Evolutionary conservation across 1,140 invertebrate genomes (phyloP), one percentile per base, ranked within the genome.

Genomic region (Tetramorium parvispinum): DNA sequence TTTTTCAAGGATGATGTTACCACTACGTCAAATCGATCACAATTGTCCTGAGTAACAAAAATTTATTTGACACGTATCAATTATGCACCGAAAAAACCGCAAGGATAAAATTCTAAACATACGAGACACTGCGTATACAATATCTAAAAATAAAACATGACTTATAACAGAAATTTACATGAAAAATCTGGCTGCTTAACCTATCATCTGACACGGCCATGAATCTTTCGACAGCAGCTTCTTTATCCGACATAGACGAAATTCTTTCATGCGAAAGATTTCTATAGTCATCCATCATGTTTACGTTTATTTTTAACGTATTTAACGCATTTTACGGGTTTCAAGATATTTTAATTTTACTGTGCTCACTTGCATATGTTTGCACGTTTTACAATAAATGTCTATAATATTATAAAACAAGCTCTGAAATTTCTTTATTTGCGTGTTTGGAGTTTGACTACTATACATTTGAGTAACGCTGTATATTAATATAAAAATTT

Each of bases 141-240:
- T 70, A 66, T 53, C 13, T 57, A 40, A 83, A 83, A 55, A 70
- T 70, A 43, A 8, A 75, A 83, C 24, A 37, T 49, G 57, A 83
- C 24, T 81, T 81, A 83, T 73, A 59, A 75, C 40, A 18, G 24
- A 59, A 83, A 83, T 83, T 83, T 83, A 49, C 66, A 61, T 83
- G 79, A 83, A 83, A 75, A 83, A 83, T 83, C 79, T 83, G 53
- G 68, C 79, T 83, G 68, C 79, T 83, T 83, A 75, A 83, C 79
- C 79, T 75, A 83, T 83, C 68, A 73, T 73, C 79, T 83, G 79
- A 83, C 79, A 83, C 13, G 68, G 53, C 55, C 68, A 83, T 83
- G 79, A 83, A 83, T 83, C 79, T 83, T 75, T 83, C 79, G 79
- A 57, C 40, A 73, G 68, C 79, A 73, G 68, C 40, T 43, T 83